Base-by-base conservation (phyloP, 2,113 vertebrate genomes). In the Nematolebias whitei region DNA sequence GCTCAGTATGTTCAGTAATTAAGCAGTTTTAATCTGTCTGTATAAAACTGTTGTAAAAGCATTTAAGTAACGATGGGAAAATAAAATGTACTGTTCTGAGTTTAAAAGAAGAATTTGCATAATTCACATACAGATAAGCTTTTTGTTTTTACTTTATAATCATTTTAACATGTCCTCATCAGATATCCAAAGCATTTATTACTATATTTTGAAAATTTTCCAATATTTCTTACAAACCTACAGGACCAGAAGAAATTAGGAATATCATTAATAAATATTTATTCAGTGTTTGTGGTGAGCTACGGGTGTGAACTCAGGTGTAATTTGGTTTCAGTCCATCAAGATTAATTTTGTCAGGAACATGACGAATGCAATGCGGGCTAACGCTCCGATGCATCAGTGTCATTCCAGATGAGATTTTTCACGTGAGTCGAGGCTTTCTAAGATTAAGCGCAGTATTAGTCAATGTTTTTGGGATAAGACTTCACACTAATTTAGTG, bases 381-480 rank as follows among this genome's bases (percentile, higher is more conserved):
- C 68, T 76, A 55, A 88, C 47, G 86, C 88, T 86, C 84, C 91
- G 70, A 93, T 93, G 92, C 90, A 92, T 93, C 92, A 93, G 87
- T 90, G 91, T 92, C 91, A 90, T 79, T 84, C 86, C 66, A 63
- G 78, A 88, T 81, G 80, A 90, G 89, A 92, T 92, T 92, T 92
- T 91, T 93, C 92, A 92, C 76, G 44, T 79, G 86, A 90, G 87
- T 90, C 89, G 88, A 89, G 90, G 86, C 80, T 89, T 91, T 86
- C 85, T 49, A 88, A 92, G 90, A 93, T 92, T 89, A 92, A 93
- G 89, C 90, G 90, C 85, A 66, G 89, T 91, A 92, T 92, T 91
- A 93, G 90, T 93, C 91, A 92, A 89, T 92, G 90, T 92, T 92
- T 92, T 90, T 87, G 89, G 88, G 88, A 90, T 87, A 92, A 87